Evolutionary conservation across 2,888 invertebrate species (phyloP).

Genomic region (Scelioninae gen. 1): DNA sequence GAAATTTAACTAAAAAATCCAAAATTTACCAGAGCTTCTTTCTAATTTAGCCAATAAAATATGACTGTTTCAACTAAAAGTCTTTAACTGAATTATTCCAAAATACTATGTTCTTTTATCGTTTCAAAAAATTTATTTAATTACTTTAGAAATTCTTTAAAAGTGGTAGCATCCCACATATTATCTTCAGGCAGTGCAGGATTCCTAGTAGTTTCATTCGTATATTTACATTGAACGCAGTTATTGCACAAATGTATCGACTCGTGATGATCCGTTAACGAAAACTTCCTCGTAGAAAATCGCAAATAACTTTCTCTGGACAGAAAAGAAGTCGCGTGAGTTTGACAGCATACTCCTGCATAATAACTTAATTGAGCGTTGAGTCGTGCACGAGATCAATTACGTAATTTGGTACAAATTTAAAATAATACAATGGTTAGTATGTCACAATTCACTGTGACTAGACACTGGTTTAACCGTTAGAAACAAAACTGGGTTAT

Average conservation of each 20-base stretch:
- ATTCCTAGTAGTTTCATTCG: slow-evolving; percentile 89
- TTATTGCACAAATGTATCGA: slow-evolving; percentile 97
- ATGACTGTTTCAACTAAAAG: too few relatives aligned
- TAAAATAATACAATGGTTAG: slow-evolving; percentile 12
- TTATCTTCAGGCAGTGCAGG: slow-evolving; percentile 93
- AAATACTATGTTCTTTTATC: neutral
- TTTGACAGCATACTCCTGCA: neutral
- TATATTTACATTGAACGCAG: slow-evolving; percentile 95
- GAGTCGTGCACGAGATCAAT: slow-evolving; percentile 18
- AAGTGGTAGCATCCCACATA: slow-evolving; percentile 97
- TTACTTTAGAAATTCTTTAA: slow-evolving; percentile 85
- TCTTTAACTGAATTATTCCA: too few relatives aligned
- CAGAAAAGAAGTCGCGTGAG: slow-evolving; percentile 8
- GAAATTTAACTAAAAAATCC: too few relatives aligned
- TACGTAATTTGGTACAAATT: slow-evolving; percentile 31
- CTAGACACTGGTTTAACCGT: slow-evolving; percentile 39
- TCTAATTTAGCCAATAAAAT: too few relatives aligned
- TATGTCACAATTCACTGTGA: neutral
- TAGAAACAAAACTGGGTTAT: slow-evolving; percentile 74
- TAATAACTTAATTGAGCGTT: neutral
- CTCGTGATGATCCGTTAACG: slow-evolving; percentile 94
- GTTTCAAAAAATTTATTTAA: neutral
- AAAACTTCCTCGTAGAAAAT: slow-evolving; percentile 96
- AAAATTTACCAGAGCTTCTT: too few relatives aligned
- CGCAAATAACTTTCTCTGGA: slow-evolving; percentile 93